Evolutionary conservation across 2,888 invertebrate genomes (phyloP).

Genomic region (Dione juno): DNA sequence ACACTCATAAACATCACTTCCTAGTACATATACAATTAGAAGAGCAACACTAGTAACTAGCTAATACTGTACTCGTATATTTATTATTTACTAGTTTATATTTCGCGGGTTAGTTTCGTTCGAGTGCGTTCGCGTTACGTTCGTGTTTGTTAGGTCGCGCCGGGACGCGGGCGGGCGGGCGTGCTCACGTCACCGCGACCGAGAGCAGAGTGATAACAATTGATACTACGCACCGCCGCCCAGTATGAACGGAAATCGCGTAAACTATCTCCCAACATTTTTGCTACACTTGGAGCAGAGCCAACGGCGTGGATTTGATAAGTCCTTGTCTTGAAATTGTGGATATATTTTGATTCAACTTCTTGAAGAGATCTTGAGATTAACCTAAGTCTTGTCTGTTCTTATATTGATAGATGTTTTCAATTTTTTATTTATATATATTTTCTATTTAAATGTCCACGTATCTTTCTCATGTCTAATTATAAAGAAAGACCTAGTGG

Average conservation of each 20-base stretch:
- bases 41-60: not conserved
- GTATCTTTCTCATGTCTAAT: not conserved
- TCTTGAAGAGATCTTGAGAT: not conserved
- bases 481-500: not conserved
- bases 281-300: conserved; percentile 42
- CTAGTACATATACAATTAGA: not conserved
- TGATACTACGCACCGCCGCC: conserved; percentile 65
- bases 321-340: conserved; percentile 15
- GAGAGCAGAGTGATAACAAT: conserved; percentile 78
- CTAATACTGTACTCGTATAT: not conserved
- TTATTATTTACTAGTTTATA: conserved; percentile 52
- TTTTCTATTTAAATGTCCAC: not conserved
- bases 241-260: conserved; percentile 57
- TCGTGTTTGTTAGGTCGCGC: conserved; percentile 63
- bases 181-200: conserved; percentile 65
- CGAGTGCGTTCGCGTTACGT: conserved; percentile 65
- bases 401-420: not conserved
- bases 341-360: conserved; percentile 1
- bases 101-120: conserved; percentile 67
- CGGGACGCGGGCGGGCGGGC: conserved; percentile 60
- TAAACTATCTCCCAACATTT: conserved; percentile 58
- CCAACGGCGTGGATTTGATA: conserved; percentile 36
- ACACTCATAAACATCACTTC: not conserved
- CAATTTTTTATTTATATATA: not conserved
- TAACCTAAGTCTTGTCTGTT: not conserved